Base-by-base conservation (phyloP, 2,797 vertebrate genomes). In the Parambassis ranga region DNA sequence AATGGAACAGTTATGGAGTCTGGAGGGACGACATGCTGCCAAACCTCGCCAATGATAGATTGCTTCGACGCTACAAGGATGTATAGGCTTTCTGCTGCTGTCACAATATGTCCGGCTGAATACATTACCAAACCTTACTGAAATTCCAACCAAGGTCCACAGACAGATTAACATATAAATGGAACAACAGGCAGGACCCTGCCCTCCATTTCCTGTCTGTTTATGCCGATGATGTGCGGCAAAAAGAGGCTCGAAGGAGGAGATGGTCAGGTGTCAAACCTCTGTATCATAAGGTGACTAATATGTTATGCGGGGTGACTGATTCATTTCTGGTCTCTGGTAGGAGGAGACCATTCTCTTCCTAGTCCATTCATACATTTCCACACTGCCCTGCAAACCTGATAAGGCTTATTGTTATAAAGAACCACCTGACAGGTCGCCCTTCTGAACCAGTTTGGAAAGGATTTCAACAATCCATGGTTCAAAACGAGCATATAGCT, bases 81-180 rank as follows among this genome's bases (percentile, higher is more conserved):
- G 72, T 75, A 72, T 62, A 60, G 75, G 59, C 62, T 71, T 65
- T 61, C 82, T 49, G n/a, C 35, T 26, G 50, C 44, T 10, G 42
- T 67, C 71, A 58, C 67, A 79, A 74, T 53, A 65, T 51, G 76
- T 82, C 66, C 65, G 32, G 56, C 36, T 61, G 71, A 83, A 84
- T 79, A 62, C 71, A 86, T 87, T 75, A 79, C 53, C 43, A 49
- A 73, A 68, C 51, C 58, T 22, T 75, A 49, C 51, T 88, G 75
- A 77, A 71, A 83, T 49, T 50, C 70, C 52, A 59, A 81, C 67
- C 82, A 80, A 82, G 79, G 81, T 64, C 79, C 50, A 46, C 47
- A 61, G 66, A 50, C 50, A 71, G 74, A 91, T 92, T 90, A 88
- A 75, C 89, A 91, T 91, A 86, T 90, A 88, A 91, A 90, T 90